These are phyloP conservation scores for Bergia sp. DNA, from an alignment of 92 coral and sea anemone species.

Conservation along the genomic window DNA sequence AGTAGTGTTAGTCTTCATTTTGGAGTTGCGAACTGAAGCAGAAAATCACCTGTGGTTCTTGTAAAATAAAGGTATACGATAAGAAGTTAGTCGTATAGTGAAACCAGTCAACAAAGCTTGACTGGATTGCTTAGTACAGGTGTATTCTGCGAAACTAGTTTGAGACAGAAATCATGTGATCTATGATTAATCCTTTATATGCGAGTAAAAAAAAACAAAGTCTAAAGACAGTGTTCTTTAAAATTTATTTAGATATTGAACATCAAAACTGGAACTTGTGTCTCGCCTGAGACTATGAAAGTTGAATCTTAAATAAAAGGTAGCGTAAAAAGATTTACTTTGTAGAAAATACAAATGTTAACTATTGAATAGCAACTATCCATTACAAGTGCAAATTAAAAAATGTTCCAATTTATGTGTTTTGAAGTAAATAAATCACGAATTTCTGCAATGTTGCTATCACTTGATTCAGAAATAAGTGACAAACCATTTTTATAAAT, in stretches of 20 bases:
- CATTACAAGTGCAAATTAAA: slow-evolving; percentile 3
- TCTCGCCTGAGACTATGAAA: not conserved
- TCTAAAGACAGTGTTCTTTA: not conserved
- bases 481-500: no score
- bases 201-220: no score
- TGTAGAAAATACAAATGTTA: no score
- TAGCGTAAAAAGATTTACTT: not conserved
- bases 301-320: no score
- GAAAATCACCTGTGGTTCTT: no score
- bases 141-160: not conserved
- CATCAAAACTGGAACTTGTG: not conserved
- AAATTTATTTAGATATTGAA: no score
- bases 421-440: slow-evolving; percentile 4
- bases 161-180: not conserved
- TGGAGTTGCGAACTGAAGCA: no score
- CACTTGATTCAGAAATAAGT: no score
- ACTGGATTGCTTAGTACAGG: not conserved
- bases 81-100: not conserved
- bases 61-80: not conserved
- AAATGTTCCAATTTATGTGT: not conserved
- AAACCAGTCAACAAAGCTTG: not conserved
- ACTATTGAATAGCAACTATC: not conserved
- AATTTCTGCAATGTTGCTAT: not conserved
- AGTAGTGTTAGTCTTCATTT: no score
- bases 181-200: not conserved